Evolutionary conservation across 2,113 vertebrate species (phyloP).

Genomic region (Larimichthys crocea): DNA sequence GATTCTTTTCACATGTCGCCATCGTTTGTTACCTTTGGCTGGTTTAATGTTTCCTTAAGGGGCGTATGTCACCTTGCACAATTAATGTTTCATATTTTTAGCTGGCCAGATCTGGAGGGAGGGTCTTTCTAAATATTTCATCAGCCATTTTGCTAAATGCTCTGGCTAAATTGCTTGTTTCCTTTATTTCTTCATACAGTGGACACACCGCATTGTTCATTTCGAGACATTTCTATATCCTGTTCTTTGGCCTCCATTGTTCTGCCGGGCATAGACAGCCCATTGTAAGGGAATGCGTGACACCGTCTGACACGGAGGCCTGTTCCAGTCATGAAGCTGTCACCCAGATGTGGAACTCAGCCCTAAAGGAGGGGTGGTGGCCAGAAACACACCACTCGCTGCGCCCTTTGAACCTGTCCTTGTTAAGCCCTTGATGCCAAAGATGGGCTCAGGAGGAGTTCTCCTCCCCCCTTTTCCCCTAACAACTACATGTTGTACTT

Average conservation of each 20-base stretch:
- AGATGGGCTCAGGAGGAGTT: constrained; percentile 48
- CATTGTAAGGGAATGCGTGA: constrained; percentile 37
- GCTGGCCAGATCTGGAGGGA: constrained; percentile 32
- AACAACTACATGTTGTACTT: constrained; percentile 62
- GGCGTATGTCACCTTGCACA: constrained; percentile 30
- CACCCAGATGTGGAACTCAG: constrained; percentile 61
- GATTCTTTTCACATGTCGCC: constrained; percentile 41
- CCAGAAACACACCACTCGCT: constrained; percentile 43
- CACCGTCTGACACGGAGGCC: constrained; percentile 35
- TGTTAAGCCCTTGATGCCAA: constrained; percentile 63
- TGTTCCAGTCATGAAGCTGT: constrained; percentile 60
- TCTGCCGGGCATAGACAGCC: constrained; percentile 21
- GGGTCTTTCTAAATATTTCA: constrained; percentile 69
- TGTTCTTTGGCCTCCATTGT: constrained; percentile 51
- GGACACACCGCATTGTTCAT: constrained; percentile 34
- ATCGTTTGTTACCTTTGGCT: constrained; percentile 64
- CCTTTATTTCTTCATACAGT: constrained; percentile 42
- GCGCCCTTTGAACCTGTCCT: constrained; percentile 71
- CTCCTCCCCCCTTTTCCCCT: neutral
- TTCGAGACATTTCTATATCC: constrained; percentile 29
- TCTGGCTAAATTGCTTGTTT: constrained; percentile 51
- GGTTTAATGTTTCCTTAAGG: constrained; percentile 50
- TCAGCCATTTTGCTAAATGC: constrained; percentile 50
- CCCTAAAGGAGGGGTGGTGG: constrained; percentile 40
- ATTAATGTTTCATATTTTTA: constrained; percentile 46